Base-by-base conservation (phyloP, 2,888 invertebrate species). In the Thereva unica region DNA sequence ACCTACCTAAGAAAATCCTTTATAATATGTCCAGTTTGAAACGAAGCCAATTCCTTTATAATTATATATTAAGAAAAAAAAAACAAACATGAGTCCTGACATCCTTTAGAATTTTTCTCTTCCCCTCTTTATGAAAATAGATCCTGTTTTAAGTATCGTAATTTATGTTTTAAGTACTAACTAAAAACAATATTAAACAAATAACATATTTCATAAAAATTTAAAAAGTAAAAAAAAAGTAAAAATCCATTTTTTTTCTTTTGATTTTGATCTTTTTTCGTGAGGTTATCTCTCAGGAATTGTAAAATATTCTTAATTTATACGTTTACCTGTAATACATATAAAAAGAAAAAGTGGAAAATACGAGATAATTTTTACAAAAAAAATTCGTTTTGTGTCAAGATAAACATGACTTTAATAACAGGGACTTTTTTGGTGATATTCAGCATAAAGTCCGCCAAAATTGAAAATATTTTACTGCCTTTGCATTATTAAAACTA, bases 371-470 rank as follows among this genome's bases (percentile, higher is more conserved):
- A 23, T 23, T 23, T 23, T 23, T 2, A 1, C 1, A 23, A 23
- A 23, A 23, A 23, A 23, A 23, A 23, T 23, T 23, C 23, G 23
- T 23, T 23, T 23, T 23, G 23, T 23, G 23, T 23, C 23, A 23
- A 23, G 23, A 23, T 23, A 23, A 23, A 23, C 23, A 23, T 23
- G 23, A 23, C 23, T 23, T 23, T 1, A 23, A 23, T 1, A 23
- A 23, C 23, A 23, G 23, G 23, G 23, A 23, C 23, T 23, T 23
- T 56, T 69, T 70, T 72, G 72, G 71, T 72, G 72, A 72, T 72
- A 72, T 72, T 72, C 72, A 72, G 69, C 71, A 72, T 67, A 34
- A 54, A 69, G 71, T 56, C 42, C 64, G 41, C 12, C 45, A 49
- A 61, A 23, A 23, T 23, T 7, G 50, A 50, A 47, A 47, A 50